Base-by-base conservation (phyloP, 2,888 invertebrate species). In the Eulithis prunata region DNA sequence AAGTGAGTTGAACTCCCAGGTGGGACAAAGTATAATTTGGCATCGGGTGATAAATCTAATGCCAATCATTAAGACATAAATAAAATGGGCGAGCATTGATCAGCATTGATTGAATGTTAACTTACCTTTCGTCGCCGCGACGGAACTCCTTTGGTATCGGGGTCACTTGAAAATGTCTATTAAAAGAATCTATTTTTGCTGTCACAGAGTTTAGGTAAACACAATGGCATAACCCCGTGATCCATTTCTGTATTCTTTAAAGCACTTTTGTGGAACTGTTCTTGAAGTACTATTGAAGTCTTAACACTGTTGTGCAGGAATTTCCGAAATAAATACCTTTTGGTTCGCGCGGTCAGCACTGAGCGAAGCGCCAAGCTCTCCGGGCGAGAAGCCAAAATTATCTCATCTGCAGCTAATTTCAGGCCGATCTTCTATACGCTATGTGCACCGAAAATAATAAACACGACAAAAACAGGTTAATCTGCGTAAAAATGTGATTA, bases 121-220 rank as follows among this genome's bases (percentile, higher is more conserved):
- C 91, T 90, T 85, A 91, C 92, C 90, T 83, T 83, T 78, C 75
- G 78, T 78, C 76, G 76, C 75, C 76, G 76, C 75, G 71, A 72
- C 78, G 79, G 83, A 79, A 78, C 78, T 84, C 78, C 79, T 83
- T 80, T 80, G 78, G 75, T 80, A 87, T 83, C 84, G 84, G 85
- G 86, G 87, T 85, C 88, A 83, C 76, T 80, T 78, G 78, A 79
- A 70, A 77, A 80, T 78, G 74, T 88, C 89, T 91, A 91, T 85
- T 89, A 88, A 87, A 89, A 90, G 89, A 91, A 83, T 91, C 92
- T 93, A 93, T 93, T 91, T 90, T 78, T 68, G 84, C 82, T 80
- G 69, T 77, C 75, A 74, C 80, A 73, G 76, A 78, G 75, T 77
- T 75, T 76, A 69, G 70, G 84, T 88, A 89, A 88, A 89, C 88